Evolutionary conservation across 2,888 invertebrate species (phyloP).

Genomic region (Sinotaia quadrata): DNA sequence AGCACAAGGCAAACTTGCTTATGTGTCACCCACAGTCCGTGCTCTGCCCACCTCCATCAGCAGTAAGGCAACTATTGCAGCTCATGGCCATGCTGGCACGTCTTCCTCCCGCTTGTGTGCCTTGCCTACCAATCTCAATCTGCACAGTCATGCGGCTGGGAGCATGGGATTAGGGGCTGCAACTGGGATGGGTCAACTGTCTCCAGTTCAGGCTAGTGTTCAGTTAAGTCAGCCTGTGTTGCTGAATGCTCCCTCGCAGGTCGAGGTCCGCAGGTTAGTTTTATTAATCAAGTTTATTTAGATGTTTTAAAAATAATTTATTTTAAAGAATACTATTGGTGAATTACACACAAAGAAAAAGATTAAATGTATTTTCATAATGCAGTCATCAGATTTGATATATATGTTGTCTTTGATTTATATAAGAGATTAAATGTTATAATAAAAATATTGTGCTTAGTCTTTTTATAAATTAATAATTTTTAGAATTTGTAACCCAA

Average conservation of each 20-base stretch:
- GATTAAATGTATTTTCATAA: too few relatives aligned
- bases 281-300: neutral
- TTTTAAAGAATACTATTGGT: neutral
- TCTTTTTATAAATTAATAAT: too few relatives aligned
- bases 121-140: conserved; percentile 48
- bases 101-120: conserved; percentile 40
- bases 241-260: conserved; percentile 58
- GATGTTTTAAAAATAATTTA: neutral
- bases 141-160: conserved; percentile 27
- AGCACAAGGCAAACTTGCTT: conserved; percentile 64
- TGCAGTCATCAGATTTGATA: too few relatives aligned
- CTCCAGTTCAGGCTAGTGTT: conserved; percentile 58
- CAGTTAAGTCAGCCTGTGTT: conserved; percentile 63
- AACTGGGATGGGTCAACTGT: conserved; percentile 55
- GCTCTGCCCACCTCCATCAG: conserved; percentile 42
- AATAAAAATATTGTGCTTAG: too few relatives aligned
- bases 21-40: conserved; percentile 64
- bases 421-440: too few relatives aligned
- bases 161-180: conserved; percentile 46
- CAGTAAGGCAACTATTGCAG: conserved; percentile 39
- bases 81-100: conserved; percentile 44
- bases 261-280: conserved; percentile 62
- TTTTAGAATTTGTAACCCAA: too few relatives aligned
- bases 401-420: too few relatives aligned
- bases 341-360: too few relatives aligned